These are phyloP conservation scores for Urosaurus nigricauda DNA, from an alignment of 2,797 vertebrate genomes.

Conservation along the genomic window DNA sequence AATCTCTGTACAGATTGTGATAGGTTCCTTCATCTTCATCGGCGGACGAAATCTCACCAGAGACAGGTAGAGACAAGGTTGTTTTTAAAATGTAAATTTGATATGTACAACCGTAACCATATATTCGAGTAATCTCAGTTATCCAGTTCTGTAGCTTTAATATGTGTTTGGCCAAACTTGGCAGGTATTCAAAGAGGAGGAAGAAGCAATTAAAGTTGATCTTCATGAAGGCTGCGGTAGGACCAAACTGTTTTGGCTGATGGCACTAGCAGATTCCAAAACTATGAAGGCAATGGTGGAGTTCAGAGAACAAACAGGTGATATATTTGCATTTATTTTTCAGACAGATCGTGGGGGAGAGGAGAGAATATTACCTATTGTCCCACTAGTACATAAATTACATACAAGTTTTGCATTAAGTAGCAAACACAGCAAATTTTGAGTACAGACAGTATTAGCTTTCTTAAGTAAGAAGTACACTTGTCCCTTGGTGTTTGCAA, in stretches of 20 bases:
- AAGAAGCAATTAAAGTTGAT: conserved; percentile 99
- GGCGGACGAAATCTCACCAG: conserved; percentile 96
- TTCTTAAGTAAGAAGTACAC: not conserved
- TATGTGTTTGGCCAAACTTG: conserved; percentile 56
- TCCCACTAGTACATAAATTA: not conserved
- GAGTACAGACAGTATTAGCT: not conserved
- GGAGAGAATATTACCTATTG: not conserved
- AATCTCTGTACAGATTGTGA: conserved; percentile 99
- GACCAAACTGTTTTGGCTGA: conserved; percentile 99
- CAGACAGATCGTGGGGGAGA: not conserved
- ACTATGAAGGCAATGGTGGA: conserved; percentile 99
- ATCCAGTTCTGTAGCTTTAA: not conserved
- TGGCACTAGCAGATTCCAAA: conserved; percentile 98
- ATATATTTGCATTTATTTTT: conserved; percentile 18
- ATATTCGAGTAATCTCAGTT: not conserved
- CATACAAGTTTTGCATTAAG: not conserved
- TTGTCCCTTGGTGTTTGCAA: too few relatives aligned
- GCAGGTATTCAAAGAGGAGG: conserved; percentile 99
- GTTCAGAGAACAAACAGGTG: conserved; percentile 98
- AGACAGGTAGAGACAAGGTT: conserved; percentile 86
- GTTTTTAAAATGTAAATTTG: conserved; percentile 4
- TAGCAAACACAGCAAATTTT: not conserved
- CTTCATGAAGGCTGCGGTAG: conserved; percentile 98
- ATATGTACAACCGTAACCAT: not conserved
- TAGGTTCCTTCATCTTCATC: conserved; percentile 97